These are phyloP conservation scores for Archivesica marissinica DNA, from an alignment of 1,140 invertebrate species.

Conservation along the genomic window DNA sequence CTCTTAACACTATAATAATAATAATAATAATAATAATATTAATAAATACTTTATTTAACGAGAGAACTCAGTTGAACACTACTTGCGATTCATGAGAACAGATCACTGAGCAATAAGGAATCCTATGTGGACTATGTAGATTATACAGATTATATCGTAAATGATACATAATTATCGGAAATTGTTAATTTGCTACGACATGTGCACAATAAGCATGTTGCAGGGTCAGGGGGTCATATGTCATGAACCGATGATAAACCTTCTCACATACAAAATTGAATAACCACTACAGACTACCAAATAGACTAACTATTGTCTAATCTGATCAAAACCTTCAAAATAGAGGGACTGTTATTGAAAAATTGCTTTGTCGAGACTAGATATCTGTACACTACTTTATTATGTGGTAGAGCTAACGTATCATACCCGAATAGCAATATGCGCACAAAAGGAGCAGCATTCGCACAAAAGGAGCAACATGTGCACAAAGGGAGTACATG, in stretches of 20 bases:
- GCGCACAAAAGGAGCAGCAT: conserved; percentile 18
- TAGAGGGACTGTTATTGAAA: conserved; percentile 1
- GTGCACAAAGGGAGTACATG: conserved; percentile 42
- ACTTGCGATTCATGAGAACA: no score
- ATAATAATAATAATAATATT: no score
- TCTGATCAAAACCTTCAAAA: conserved; percentile 17
- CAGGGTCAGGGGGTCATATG: conserved; percentile 53
- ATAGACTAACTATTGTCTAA: conserved; percentile 10
- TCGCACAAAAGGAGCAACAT: conserved; percentile 24
- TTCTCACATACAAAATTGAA: conserved; percentile 33
- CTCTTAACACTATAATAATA: no score
- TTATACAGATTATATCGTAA: not conserved
- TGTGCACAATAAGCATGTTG: conserved; percentile 35
- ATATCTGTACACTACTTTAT: not conserved
- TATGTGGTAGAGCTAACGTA: conserved; percentile 24
- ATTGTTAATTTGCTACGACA: conserved; percentile 51
- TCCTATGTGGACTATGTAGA: not conserved
- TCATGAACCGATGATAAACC: conserved; percentile 49
- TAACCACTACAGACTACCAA: not conserved
- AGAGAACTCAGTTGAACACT: no score
- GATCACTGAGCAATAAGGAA: conserved; percentile 10
- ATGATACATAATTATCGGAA: conserved; percentile 49
- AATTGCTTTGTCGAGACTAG: conserved; percentile 6
- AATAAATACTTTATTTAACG: no score
- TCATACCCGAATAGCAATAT: not conserved